Evolutionary conservation across 64 coral and sea anemone species (phyloP).

Genomic region (Hydrozoanthus tunicans): DNA sequence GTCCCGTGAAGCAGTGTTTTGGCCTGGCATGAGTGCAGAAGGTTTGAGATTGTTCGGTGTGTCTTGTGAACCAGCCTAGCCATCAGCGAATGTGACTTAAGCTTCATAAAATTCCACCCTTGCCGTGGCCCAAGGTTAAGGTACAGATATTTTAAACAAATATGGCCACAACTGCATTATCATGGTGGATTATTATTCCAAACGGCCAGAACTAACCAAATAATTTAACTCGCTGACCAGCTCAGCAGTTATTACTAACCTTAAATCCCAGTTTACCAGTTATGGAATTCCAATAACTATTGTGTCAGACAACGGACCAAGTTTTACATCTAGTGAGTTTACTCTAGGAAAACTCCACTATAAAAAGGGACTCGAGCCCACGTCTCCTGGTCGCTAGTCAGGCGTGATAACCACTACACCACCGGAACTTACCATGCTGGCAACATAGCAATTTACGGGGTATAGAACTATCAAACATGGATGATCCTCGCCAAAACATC

Average conservation of each 20-base stretch:
- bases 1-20: conserved; percentile 43
- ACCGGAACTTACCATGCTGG: too few relatives aligned
- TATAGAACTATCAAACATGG: too few relatives aligned
- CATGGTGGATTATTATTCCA: conserved; percentile 31
- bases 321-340: neutral
- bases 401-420: too few relatives aligned
- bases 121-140: conserved; percentile 39
- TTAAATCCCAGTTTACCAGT: conserved; percentile 57
- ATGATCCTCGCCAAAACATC: too few relatives aligned
- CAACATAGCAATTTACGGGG: too few relatives aligned
- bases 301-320: neutral
- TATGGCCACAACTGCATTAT: conserved; percentile 43
- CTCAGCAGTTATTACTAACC: conserved; percentile 46
- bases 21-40: conserved; percentile 37
- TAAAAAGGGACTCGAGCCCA: too few relatives aligned
- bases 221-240: conserved; percentile 46
- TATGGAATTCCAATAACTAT: conserved; percentile 50
- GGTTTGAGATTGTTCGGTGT: conserved; percentile 23
- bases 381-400: too few relatives aligned
- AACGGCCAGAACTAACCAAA: conserved; percentile 54
- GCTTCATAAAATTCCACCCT: conserved; percentile 15
- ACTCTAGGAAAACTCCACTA: neutral
- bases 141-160: conserved; percentile 52
- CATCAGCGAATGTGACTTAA: conserved; percentile 12
- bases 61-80: conserved; percentile 3